phyloP scores from a whole-genome alignment of 2,797 vertebrate genomes.

The Petrocephalus sullivani region DNA sequence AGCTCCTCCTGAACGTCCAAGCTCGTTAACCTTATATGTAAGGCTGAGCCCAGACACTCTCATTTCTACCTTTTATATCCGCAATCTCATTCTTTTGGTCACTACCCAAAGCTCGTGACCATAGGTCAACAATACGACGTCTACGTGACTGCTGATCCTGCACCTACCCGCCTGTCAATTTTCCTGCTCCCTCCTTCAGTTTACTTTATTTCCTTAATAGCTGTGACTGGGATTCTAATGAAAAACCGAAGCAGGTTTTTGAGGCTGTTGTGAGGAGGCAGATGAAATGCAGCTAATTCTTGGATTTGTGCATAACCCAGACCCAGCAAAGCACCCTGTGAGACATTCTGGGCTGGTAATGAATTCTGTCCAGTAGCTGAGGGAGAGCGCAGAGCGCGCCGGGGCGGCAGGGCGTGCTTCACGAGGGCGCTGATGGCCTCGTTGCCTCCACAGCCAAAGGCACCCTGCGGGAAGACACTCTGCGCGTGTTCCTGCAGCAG shows the following conservation, averaged over 20 bases:
- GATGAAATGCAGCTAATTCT: not conserved
- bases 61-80: not conserved
- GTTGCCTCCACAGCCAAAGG: conserved; percentile 72
- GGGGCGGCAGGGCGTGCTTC: not conserved
- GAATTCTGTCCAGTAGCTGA: not conserved
- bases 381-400: not conserved
- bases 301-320: not conserved
- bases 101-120: not conserved
- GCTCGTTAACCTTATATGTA: not conserved
- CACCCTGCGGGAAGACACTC: conserved; percentile 88
- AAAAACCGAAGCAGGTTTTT: not conserved
- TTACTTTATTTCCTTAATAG: not conserved
- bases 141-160: not conserved
- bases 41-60: not conserved
- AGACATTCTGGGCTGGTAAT: not conserved
- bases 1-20: not conserved
- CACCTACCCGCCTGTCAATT: not conserved
- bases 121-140: not conserved
- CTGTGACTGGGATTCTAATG: not conserved
- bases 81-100: not conserved
- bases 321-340: not conserved
- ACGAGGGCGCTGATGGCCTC: not conserved
- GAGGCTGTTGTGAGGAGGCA: not conserved
- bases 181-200: not conserved
- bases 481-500: conserved; percentile 91